These are phyloP conservation scores for Gisinianus flammeolus DNA, from an alignment of 2,888 invertebrate genomes.

Conservation along the genomic window DNA sequence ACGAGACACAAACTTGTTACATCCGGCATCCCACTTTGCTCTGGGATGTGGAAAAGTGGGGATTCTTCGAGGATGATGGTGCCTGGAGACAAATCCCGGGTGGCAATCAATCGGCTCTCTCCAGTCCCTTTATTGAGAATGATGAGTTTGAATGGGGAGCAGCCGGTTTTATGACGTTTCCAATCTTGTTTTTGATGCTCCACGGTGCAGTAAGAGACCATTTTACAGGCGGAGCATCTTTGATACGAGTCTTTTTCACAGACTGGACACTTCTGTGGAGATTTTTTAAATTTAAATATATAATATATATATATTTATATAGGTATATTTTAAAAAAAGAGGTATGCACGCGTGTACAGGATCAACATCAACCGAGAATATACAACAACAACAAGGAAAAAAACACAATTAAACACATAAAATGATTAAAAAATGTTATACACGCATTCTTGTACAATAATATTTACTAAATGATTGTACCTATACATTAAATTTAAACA, in stretches of 20 bases:
- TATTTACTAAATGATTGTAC: no score
- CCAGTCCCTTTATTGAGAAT: conserved; percentile 20
- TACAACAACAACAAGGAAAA: no score
- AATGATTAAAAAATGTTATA: no score
- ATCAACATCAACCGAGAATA: no score
- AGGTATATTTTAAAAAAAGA: no score
- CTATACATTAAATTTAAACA: no score
- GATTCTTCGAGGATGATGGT: conserved; percentile 29
- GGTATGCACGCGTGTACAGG: no score
- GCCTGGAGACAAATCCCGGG: conserved; percentile 32
- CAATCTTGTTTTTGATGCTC: conserved; percentile 41
- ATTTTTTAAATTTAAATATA: not conserved
- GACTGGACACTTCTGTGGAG: not conserved
- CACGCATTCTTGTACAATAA: no score
- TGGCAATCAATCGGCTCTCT: conserved; percentile 32
- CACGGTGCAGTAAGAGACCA: conserved; percentile 38
- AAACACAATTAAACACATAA: no score
- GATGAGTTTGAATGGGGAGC: conserved; percentile 31
- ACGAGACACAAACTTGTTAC: not conserved
- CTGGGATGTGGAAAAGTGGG: conserved; percentile 12
- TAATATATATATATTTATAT: no score
- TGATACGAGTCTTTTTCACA: conserved; percentile 1
- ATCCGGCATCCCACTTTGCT: not conserved
- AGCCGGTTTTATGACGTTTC: conserved; percentile 35
- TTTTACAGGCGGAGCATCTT: conserved; percentile 37